phyloP scores from a whole-genome alignment of 1,140 invertebrate genomes.

The Acromyrmex heyeri region DNA sequence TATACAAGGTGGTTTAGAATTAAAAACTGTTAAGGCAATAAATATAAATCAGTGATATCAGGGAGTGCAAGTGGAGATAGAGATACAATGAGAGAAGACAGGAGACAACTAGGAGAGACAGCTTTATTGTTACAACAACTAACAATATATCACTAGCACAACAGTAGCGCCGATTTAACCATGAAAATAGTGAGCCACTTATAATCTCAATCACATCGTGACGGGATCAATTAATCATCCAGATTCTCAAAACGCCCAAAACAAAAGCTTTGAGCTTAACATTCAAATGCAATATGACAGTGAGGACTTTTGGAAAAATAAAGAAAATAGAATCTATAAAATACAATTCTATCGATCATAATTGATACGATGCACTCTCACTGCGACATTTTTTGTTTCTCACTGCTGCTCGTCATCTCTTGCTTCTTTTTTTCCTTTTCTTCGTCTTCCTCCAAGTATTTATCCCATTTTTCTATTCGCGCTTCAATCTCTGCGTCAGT shows the following conservation, averaged over 20 bases:
- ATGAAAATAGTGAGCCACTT: conserved; percentile 38
- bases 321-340: conserved; percentile 28
- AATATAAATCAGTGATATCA: conserved; percentile 31
- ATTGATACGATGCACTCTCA: background rate
- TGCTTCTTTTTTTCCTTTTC: conserved; percentile 79
- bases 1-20: background rate
- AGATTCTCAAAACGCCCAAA: background rate
- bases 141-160: conserved; percentile 54
- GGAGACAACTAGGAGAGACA: background rate
- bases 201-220: conserved; percentile 12
- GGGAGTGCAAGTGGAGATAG: background rate
- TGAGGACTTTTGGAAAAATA: conserved; percentile 2
- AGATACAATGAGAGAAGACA: background rate
- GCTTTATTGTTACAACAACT: conserved; percentile 68
- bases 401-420: background rate
- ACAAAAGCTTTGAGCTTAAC: conserved; percentile 8
- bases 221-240: conserved; percentile 33
- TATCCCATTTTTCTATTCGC: conserved; percentile 95
- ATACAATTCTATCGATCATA: conserved; percentile 36
- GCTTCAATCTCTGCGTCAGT: conserved; percentile 95
- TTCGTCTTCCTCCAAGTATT: conserved; percentile 90
- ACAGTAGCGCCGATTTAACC: conserved; percentile 45
- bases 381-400: conserved; percentile 8
- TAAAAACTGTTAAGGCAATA: background rate
- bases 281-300: conserved; percentile 17